phyloP scores from a whole-genome alignment of 2,113 vertebrate genomes.

The Misgurnus mizolepis region DNA sequence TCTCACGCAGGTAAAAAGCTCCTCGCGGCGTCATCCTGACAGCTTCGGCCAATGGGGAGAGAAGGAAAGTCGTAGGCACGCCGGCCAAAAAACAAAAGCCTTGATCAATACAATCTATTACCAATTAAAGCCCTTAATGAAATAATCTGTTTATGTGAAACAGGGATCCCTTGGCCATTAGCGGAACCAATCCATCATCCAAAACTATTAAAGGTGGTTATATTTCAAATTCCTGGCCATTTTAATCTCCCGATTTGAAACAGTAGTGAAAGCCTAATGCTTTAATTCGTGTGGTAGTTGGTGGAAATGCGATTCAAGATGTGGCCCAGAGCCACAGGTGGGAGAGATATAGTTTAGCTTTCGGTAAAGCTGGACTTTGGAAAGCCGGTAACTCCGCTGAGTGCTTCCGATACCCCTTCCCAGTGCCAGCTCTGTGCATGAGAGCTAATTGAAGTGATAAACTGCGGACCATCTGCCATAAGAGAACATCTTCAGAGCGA shows the following conservation, averaged over 20 bases:
- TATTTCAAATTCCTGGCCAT: conserved; percentile 18
- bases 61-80: conserved; percentile 16
- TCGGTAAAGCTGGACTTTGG: conserved; percentile 20
- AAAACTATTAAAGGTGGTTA: conserved; percentile 35
- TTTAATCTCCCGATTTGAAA: conserved; percentile 36
- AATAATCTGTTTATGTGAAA: conserved; percentile 43
- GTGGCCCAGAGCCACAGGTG: conserved; percentile 17
- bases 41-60: conserved; percentile 35
- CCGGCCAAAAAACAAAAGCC: conserved; percentile 1
- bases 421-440: conserved; percentile 49
- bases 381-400: conserved; percentile 24
- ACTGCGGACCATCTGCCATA: conserved; percentile 62
- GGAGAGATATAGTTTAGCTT: conserved; percentile 11
- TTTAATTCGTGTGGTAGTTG: conserved; percentile 37
- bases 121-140: conserved; percentile 42
- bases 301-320: conserved; percentile 36
- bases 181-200: conserved; percentile 23
- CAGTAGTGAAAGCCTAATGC: conserved; percentile 26
- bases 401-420: conserved; percentile 20
- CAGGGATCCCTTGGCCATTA: conserved; percentile 4
- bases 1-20: conserved; percentile 51
- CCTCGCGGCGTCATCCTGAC: conserved; percentile 24
- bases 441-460: conserved; percentile 66
- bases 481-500: conserved; percentile 55
- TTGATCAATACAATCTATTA: conserved; percentile 40